Percentiles rank a stretch among this genome's conserved stretches.
phyloP scores from a whole-genome alignment of 2,888 invertebrate species.

The Polyommatus icarus region DNA sequence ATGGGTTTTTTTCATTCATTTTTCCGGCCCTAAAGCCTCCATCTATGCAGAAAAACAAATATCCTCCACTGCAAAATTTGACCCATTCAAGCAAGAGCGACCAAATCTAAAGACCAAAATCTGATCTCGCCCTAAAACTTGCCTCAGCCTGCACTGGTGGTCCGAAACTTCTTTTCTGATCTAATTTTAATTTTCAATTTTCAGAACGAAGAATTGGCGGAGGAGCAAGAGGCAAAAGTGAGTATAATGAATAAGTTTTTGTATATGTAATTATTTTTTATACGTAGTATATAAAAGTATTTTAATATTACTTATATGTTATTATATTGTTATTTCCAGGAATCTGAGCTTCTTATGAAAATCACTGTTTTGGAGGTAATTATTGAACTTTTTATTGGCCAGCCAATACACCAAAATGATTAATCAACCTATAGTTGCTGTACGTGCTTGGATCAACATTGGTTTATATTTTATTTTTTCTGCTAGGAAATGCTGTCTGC shows the following conservation, averaged over 20 bases:
- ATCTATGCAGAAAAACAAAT: too few relatives aligned
- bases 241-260: constrained; percentile 35
- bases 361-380: constrained; percentile 60
- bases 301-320: background rate
- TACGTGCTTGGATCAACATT: background rate
- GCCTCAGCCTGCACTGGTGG: too few relatives aligned
- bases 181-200: background rate
- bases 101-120: too few relatives aligned
- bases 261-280: background rate
- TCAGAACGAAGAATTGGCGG: constrained; percentile 63
- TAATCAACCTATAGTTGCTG: background rate
- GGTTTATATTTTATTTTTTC: constrained; percentile 5
- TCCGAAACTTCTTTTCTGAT: background rate
- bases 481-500: constrained; percentile 58
- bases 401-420: too few relatives aligned
- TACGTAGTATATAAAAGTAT: background rate
- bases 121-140: too few relatives aligned
- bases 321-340: constrained; percentile 49
- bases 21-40: too few relatives aligned
- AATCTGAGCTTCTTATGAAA: constrained; percentile 55
- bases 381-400: background rate
- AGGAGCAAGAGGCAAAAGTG: constrained; percentile 61
- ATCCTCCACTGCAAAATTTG: too few relatives aligned
- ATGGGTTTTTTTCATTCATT: too few relatives aligned
- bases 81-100: too few relatives aligned